Conservation (phyloP, 2,113 vertebrate genomes). For the Ahaetulla prasina region DNA sequence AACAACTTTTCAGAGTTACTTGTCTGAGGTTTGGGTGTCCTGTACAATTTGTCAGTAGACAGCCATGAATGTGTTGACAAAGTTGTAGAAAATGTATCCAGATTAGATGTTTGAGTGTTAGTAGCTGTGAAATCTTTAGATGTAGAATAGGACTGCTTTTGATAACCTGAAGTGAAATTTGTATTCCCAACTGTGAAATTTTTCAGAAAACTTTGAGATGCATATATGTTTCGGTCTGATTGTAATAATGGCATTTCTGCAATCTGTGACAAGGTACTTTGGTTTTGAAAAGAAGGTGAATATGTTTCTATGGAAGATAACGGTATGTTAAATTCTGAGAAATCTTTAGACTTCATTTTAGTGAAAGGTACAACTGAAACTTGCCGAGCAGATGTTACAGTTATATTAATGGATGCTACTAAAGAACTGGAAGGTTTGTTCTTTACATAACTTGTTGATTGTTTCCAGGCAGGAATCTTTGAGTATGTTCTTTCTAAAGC, state of each 20-base stretch:
- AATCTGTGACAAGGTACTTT: background rate
- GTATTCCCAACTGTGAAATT: conserved; percentile 6
- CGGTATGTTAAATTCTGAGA: conserved; percentile 24
- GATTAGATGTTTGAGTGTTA: background rate
- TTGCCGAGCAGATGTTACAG: background rate
- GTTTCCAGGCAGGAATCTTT: conserved; percentile 26
- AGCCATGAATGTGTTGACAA: background rate
- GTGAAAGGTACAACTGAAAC: conserved; percentile 26
- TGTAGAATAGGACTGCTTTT: background rate
- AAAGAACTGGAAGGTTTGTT: conserved; percentile 21
- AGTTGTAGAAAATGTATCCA: background rate
- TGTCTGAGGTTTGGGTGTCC: background rate
- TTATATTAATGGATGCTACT: conserved; percentile 10
- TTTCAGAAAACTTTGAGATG: background rate
- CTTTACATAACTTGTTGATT: conserved; percentile 42
- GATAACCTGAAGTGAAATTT: background rate
- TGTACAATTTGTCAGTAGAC: conserved; percentile 27
- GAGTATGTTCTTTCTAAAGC: conserved; percentile 12
- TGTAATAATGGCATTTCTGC: background rate
- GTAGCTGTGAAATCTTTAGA: conserved; percentile 7
- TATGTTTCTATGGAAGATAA: conserved; percentile 11
- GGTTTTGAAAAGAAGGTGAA: background rate
- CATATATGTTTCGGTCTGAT: background rate
- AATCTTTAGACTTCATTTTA: conserved; percentile 8
- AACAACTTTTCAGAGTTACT: conserved; percentile 24